Evolutionary conservation across 2,113 vertebrate genomes (phyloP).

Genomic region (Bos javanicus): DNA sequence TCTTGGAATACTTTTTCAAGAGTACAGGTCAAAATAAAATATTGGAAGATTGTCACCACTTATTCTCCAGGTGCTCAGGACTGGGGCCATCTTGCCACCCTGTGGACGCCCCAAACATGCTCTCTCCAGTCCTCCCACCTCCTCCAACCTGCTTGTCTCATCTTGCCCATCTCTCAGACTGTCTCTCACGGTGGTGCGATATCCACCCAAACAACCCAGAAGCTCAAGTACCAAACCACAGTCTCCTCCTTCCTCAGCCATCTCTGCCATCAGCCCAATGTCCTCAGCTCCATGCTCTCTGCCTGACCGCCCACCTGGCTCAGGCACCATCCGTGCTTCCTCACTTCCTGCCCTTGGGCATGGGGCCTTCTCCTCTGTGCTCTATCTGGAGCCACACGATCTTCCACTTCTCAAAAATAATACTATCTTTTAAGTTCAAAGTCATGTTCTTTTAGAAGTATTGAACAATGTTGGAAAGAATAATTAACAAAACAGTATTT

Average conservation of each 20-base stretch:
- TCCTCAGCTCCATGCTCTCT: background rate
- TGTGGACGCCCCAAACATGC: accelerated
- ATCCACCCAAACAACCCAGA: background rate
- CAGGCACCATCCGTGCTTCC: background rate
- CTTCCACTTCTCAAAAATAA: background rate
- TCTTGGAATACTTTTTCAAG: background rate
- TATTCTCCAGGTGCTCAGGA: background rate
- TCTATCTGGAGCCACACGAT: background rate
- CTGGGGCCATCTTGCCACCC: background rate
- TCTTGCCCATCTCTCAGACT: background rate
- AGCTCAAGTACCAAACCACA: background rate
- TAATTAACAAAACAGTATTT: background rate
- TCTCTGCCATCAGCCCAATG: background rate
- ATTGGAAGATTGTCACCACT: background rate
- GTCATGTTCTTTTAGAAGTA: background rate
- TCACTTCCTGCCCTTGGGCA: background rate
- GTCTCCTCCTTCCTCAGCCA: background rate
- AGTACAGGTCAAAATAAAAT: background rate
- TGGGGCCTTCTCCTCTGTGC: background rate
- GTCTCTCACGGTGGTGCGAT: background rate
- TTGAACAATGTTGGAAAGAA: background rate
- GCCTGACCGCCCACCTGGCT: background rate
- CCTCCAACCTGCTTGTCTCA: background rate
- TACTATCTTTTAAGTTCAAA: background rate
- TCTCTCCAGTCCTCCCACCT: no score